Evolutionary conservation across 2,113 vertebrate species (phyloP).

Genomic region (Eidolon helvum): DNA sequence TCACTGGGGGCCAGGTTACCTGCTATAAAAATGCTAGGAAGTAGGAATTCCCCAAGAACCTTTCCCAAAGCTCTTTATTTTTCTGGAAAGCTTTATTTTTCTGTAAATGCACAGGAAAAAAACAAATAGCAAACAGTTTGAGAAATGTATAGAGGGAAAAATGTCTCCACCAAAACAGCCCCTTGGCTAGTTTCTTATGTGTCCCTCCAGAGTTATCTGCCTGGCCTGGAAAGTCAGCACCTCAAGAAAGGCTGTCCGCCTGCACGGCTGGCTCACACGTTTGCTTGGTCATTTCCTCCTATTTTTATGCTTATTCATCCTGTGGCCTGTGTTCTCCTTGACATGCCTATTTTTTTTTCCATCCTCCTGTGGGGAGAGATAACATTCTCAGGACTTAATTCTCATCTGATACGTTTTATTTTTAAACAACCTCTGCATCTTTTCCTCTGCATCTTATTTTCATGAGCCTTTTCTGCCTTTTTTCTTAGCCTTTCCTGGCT

Average conservation of each 20-base stretch:
- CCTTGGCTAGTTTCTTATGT: not conserved
- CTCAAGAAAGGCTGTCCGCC: not conserved
- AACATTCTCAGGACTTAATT: constrained; percentile 79
- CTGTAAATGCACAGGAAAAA: not conserved
- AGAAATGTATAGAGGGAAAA: not conserved
- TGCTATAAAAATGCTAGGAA: not conserved
- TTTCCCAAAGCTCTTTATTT: not conserved
- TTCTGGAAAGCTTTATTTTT: too few relatives aligned
- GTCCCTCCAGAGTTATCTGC: not conserved
- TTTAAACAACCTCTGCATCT: constrained; percentile 75
- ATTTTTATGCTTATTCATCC: constrained; percentile 81
- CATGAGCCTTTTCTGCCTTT: not conserved
- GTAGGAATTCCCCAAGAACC: not conserved
- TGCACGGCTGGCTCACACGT: not conserved
- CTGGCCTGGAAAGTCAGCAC: not conserved
- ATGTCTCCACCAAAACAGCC: not conserved
- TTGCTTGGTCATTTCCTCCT: constrained; percentile 75
- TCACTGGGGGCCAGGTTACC: not conserved
- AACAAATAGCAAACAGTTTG: not conserved
- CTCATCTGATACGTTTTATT: constrained; percentile 82
- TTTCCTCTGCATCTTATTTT: constrained; percentile 70
- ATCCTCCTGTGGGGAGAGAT: constrained; percentile 77
- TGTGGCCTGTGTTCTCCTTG: constrained; percentile 72
- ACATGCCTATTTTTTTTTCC: constrained; percentile 71
- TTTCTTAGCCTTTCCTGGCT: not conserved